A percentile compares a stretch with the other conserved stretches of the same genome.
phyloP scores from a whole-genome alignment of 2,888 invertebrate genomes.

The Chaitophorus viminalis region DNA sequence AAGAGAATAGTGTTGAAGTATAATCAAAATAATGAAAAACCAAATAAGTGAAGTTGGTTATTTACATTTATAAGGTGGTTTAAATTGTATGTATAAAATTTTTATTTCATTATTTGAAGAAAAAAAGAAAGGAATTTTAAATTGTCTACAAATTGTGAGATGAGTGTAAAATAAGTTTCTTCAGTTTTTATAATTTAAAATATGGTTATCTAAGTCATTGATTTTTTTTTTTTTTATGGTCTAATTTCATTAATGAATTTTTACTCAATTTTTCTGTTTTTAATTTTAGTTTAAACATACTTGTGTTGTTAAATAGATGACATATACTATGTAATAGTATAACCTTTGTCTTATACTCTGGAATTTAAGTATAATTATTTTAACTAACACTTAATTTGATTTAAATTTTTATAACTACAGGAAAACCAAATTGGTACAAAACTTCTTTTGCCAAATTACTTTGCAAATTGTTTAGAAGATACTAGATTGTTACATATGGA shows the following conservation, averaged over 20 bases:
- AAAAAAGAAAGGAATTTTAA: no score
- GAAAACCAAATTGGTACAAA: constrained; percentile 50
- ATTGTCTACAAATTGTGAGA: background rate
- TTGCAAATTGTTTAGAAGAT: constrained; percentile 53
- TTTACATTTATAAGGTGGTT: background rate
- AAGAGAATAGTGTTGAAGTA: constrained; percentile 10
- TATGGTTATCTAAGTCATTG: background rate
- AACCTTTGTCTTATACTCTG: background rate
- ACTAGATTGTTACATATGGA: constrained; percentile 51
- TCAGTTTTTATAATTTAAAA: background rate
- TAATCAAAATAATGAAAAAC: background rate
- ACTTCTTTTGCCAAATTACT: constrained; percentile 46
- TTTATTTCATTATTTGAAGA: background rate
- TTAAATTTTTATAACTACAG: constrained; percentile 31
- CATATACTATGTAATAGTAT: background rate
- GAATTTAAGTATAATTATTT: background rate
- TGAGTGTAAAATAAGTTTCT: background rate
- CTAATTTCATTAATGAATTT: background rate
- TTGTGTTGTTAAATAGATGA: background rate
- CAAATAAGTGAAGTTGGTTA: background rate
- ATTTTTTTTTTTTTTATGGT: background rate
- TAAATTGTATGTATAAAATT: background rate
- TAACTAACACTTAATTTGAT: background rate
- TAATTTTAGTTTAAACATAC: background rate
- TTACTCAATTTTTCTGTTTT: background rate